Evolutionary conservation across 2,113 vertebrate genomes (phyloP).

Genomic region (Oxyruncus cristatus): DNA sequence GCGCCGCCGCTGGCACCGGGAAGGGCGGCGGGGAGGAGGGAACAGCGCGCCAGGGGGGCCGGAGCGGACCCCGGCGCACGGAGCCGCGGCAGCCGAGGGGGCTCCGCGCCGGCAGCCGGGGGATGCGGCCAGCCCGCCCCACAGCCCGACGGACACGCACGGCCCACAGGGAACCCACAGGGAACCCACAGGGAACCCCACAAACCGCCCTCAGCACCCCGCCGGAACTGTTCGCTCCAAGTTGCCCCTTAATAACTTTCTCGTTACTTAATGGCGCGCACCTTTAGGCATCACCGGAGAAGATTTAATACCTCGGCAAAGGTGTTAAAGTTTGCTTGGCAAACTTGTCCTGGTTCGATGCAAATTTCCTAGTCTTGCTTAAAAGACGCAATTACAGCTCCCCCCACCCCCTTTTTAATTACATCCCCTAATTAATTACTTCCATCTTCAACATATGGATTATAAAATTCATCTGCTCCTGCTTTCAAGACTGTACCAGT

Average conservation of each 20-base stretch:
- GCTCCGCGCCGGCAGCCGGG: no score
- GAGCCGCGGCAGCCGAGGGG: no score
- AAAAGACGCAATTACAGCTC: neutral
- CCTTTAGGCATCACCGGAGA: neutral
- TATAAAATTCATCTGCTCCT: neutral
- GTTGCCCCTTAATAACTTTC: neutral
- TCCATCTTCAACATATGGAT: neutral
- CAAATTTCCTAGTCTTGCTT: neutral
- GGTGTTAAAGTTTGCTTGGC: neutral
- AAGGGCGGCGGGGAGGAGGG: slow-evolving; percentile 74
- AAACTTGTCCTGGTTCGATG: neutral
- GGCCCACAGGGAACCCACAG: no score
- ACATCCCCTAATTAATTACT: neutral
- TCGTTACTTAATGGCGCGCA: accelerated
- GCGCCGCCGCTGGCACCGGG: slow-evolving; percentile 81
- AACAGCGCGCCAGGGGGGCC: neutral
- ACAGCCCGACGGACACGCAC: no score
- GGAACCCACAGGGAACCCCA: no score
- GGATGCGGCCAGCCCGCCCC: no score
- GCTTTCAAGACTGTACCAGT: neutral
- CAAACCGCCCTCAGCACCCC: accelerated
- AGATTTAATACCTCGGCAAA: neutral
- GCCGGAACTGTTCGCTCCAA: accelerated
- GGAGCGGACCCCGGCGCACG: slow-evolving; percentile 64
- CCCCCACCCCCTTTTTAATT: no score